Evolutionary conservation across 2,888 invertebrate species (phyloP).

Genomic region (Clistopyga incitator): DNA sequence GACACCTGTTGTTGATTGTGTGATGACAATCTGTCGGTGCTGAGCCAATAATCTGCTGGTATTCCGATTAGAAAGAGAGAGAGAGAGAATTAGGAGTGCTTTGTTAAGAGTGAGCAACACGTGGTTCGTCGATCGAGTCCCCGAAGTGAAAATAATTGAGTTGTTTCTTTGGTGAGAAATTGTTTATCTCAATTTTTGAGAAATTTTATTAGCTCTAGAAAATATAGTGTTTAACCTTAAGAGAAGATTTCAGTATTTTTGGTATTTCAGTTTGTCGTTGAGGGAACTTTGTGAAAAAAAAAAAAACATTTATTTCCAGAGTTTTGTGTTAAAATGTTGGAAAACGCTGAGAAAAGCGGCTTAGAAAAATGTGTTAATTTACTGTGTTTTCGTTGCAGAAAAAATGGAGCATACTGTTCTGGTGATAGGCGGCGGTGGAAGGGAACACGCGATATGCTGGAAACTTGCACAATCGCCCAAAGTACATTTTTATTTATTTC

Average conservation of each 20-base stretch:
- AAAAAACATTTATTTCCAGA: too few relatives aligned
- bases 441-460: slow-evolving; percentile 98
- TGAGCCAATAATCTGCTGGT: slow-evolving; percentile 11
- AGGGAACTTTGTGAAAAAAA: too few relatives aligned
- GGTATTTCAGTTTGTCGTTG: neutral
- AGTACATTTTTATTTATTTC: slow-evolving; percentile 74
- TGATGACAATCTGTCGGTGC: neutral
- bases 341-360: too few relatives aligned
- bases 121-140: slow-evolving; percentile 7
- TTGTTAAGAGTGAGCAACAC: slow-evolving; percentile 30
- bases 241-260: neutral
- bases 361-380: neutral
- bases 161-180: slow-evolving; percentile 4
- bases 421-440: slow-evolving; percentile 96
- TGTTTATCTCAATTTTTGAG: neutral
- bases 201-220: neutral
- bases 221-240: slow-evolving; percentile 11
- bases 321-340: too few relatives aligned
- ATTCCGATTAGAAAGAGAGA: neutral
- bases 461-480: slow-evolving; percentile 92
- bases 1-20: slow-evolving; percentile 3
- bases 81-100: too few relatives aligned
- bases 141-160: slow-evolving; percentile 1
- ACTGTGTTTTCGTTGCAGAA: slow-evolving; percentile 51
- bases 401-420: slow-evolving; percentile 86